A percentile compares a stretch with the other conserved stretches of the same genome.
Conservation (phyloP, 1,140 invertebrate species). For the Caenorhabditis inopinata region DNA sequence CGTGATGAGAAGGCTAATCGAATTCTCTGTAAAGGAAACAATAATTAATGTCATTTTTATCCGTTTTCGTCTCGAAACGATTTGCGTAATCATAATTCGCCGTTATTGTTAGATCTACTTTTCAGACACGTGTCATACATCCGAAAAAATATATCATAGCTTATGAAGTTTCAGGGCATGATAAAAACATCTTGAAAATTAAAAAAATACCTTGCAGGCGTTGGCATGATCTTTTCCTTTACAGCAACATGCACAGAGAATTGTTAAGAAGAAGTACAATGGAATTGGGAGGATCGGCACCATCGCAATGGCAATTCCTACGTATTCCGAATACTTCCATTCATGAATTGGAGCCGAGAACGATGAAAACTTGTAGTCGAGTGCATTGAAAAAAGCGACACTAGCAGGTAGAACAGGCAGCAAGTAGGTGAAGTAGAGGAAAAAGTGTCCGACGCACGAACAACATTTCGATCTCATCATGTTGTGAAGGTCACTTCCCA, state of each 20-base stretch:
- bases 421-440: slow-evolving; percentile 62
- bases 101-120: too few species aligned
- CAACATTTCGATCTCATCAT: slow-evolving; percentile 58
- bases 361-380: slow-evolving; percentile 54
- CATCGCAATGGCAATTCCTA: slow-evolving; percentile 58
- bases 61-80: too few species aligned
- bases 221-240: slow-evolving; percentile 6
- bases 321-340: slow-evolving; percentile 58
- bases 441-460: slow-evolving; percentile 61
- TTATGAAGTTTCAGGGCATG: background rate
- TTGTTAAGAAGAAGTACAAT: slow-evolving; percentile 52
- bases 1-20: slow-evolving; percentile 56
- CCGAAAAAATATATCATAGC: background rate
- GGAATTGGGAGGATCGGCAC: slow-evolving; percentile 63
- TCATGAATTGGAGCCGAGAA: slow-evolving; percentile 56
- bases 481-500: slow-evolving; percentile 59
- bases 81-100: too few species aligned
- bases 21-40: slow-evolving; percentile 53
- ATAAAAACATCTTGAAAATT: background rate
- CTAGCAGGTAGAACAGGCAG: slow-evolving; percentile 43
- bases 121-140: too few species aligned
- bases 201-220: slow-evolving; percentile 25
- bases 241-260: slow-evolving; percentile 54
- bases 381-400: slow-evolving; percentile 61
- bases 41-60: too few species aligned